A percentile compares a stretch with the other conserved stretches of the same genome.
Evolutionary conservation across 1,140 invertebrate genomes (phyloP).

Genomic region (Asbolus verrucosus): DNA sequence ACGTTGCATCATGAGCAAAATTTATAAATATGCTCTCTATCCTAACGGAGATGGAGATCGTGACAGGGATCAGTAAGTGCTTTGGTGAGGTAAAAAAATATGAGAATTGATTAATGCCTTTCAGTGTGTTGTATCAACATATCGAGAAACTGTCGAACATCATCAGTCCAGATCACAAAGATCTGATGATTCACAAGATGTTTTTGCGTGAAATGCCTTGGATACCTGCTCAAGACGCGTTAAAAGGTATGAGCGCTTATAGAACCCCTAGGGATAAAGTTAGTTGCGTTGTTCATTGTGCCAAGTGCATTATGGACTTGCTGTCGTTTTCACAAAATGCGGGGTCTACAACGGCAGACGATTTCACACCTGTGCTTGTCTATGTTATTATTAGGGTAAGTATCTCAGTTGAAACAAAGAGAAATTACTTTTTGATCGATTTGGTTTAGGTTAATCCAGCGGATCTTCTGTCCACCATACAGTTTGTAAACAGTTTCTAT

Average conservation of each 20-base stretch:
- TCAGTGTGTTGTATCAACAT: conserved; percentile 86
- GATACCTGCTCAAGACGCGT: conserved; percentile 95
- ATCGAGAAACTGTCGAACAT: conserved; percentile 85
- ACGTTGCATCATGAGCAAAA: conserved; percentile 84
- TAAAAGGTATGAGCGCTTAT: conserved; percentile 93
- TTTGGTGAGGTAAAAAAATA: background rate
- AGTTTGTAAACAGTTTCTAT: conserved; percentile 96
- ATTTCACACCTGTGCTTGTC: conserved; percentile 96
- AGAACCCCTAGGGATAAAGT: conserved; percentile 96
- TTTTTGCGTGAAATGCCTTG: conserved; percentile 94
- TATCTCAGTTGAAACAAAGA: conserved; percentile 25
- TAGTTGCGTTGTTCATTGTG: conserved; percentile 85
- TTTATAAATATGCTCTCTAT: conserved; percentile 94
- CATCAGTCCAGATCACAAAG: conserved; percentile 86
- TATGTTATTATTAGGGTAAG: conserved; percentile 94
- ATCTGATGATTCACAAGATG: conserved; percentile 83
- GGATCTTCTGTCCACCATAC: conserved; percentile 94
- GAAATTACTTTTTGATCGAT: conserved; percentile 1
- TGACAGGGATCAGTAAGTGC: conserved; percentile 86
- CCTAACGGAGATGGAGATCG: conserved; percentile 97
- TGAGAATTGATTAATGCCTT: conserved; percentile 54
- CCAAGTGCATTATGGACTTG: conserved; percentile 93
- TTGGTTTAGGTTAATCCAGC: conserved; percentile 89
- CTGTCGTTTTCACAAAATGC: conserved; percentile 84
- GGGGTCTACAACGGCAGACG: conserved; percentile 93